Evolutionary conservation across 1,140 invertebrate species (phyloP).

Genomic region (Caenorhabditis elegans): WBcel235 BX284604.4:7676001-7676500

Average conservation of each 20-base stretch:
- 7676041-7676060: background rate
- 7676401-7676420: too few relatives aligned
- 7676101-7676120: background rate
- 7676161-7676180: constrained; percentile 12
- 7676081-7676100: background rate
- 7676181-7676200: background rate
- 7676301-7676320: constrained; percentile 2
- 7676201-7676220: background rate
- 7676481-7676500: too few relatives aligned
- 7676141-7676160: background rate
- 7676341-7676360: background rate
- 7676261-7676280: background rate
- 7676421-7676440: too few relatives aligned
- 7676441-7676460: too few relatives aligned
- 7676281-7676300: background rate
- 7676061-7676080: background rate
- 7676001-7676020: background rate
- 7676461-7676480: too few relatives aligned
- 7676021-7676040: background rate
- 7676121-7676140: background rate
- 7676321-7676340: background rate
- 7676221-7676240: background rate
- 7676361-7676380: background rate
- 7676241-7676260: background rate
- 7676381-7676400: background rate